Conservation (phyloP, 35 echinoderm and acorn worm species). For the Eucidaris tribuloides region DNA sequence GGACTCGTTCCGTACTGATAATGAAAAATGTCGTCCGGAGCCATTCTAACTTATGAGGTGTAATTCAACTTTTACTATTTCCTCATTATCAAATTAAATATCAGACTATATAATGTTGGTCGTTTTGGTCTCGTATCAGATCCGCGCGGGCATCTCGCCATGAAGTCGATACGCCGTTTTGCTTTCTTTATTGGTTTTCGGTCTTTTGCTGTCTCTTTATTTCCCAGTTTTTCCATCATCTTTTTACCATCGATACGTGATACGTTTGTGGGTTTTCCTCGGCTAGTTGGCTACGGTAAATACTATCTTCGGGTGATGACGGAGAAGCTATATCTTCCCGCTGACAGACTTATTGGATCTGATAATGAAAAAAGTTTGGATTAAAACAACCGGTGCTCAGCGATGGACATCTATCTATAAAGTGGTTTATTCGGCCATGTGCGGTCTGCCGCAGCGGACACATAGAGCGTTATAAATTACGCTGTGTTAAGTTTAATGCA, state of each 20-base stretch:
- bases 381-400: conserved; percentile 1
- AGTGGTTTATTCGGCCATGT: background rate
- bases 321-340: conserved; percentile 8
- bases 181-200: conserved; percentile 18
- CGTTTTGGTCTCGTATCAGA: no score
- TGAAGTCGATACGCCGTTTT: background rate
- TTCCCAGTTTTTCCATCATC: background rate
- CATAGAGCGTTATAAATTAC: conserved; percentile 27
- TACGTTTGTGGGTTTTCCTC: conserved; percentile 24
- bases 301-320: conserved; percentile 24
- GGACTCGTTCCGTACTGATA: no score
- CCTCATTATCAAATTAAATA: no score
- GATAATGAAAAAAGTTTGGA: conserved; percentile 7
- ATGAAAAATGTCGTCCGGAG: no score
- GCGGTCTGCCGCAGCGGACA: conserved; percentile 9
- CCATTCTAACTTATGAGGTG: no score
- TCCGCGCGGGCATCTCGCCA: no score
- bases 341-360: conserved; percentile 31
- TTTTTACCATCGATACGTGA: background rate
- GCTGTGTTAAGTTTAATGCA: background rate
- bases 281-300: conserved; percentile 20
- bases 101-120: no score
- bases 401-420: background rate
- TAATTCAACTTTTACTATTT: no score
- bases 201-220: background rate